phyloP scores from a whole-genome alignment of 2,113 vertebrate genomes.

The Myotis lucifugus region DNA sequence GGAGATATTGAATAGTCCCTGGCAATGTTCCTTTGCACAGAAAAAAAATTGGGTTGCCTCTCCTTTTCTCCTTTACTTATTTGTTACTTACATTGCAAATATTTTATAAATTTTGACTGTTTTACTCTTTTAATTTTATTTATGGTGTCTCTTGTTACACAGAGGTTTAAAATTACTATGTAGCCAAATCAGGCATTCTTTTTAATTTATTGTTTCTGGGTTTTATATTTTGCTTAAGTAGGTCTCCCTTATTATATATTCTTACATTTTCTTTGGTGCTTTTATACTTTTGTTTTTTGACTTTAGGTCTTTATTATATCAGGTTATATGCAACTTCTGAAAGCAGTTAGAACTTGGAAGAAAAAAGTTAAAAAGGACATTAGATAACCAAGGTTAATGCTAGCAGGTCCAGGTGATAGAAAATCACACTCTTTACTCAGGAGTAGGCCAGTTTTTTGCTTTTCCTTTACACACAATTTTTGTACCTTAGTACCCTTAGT shows the following conservation, averaged over 20 bases:
- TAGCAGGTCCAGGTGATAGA: background rate
- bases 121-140: background rate
- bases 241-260: background rate
- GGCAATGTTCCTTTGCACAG: background rate
- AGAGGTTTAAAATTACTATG: background rate
- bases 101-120: background rate
- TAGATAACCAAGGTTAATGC: background rate
- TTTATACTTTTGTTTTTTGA: background rate
- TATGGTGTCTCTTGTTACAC: background rate
- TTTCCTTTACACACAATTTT: background rate
- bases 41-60: background rate
- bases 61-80: background rate
- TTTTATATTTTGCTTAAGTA: conserved; percentile 21
- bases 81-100: background rate
- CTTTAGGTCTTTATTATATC: background rate
- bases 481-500: background rate
- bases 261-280: background rate
- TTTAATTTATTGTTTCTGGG: background rate
- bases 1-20: background rate
- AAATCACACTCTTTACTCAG: background rate
- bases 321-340: background rate
- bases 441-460: background rate
- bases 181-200: background rate
- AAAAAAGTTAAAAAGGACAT: background rate
- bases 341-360: conserved; percentile 34